Evolutionary conservation across 2,113 vertebrate genomes (phyloP), one percentile per base, ranked within the genome.

Genomic region (Ondatra zibethicus): DNA sequence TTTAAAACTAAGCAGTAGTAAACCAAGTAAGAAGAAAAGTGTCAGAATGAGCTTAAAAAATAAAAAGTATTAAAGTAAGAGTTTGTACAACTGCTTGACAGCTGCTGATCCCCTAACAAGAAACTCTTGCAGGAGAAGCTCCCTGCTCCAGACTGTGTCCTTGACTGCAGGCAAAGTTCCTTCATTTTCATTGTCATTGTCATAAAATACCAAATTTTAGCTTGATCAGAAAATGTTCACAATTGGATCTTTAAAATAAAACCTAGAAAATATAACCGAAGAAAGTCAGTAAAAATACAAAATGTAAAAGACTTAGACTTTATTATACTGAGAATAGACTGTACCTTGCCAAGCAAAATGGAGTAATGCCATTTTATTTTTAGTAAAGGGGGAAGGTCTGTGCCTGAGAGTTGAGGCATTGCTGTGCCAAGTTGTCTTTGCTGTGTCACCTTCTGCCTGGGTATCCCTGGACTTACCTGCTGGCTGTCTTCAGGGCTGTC

Each of bases 1-100:
- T 97, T 96, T 92, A 72, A 96, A 96, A 94, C 82, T 90, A 92
- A 96, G 91, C 73, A 94, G 61, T 63, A 87, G 80, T 72, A 80
- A 96, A 61, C 63, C 36, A 78, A 88, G 68, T 88, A 93, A 91
- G 78, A 96, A 96, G 50, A 92, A 65, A 58, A 89, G 31, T 65
- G 23, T 96, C 75, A 96, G 82, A 80, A 97, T 88, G 87, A 84
- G 21, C 73, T 94, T n/a, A 55, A 85, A 63, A 95, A 96, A 80
- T 92, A 88, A 65, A 90, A 90, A 91, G 42, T 77, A 66, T 96
- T 80, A n/a, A 88, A 95, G 78, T 82, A 31, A 88, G 73, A 82
- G 63, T 93, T 95, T 89, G 6, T 1, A 21, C n/a, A 93, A 39
- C 19, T 91, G 50, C 78, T 84, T 84, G 63, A 39, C 92, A 91